Percentiles rank a stretch among this genome's conserved stretches.
These are phyloP conservation scores for Cyrtonyx montezumae DNA, from an alignment of 2,113 vertebrate genomes.

Conservation along the genomic window DNA sequence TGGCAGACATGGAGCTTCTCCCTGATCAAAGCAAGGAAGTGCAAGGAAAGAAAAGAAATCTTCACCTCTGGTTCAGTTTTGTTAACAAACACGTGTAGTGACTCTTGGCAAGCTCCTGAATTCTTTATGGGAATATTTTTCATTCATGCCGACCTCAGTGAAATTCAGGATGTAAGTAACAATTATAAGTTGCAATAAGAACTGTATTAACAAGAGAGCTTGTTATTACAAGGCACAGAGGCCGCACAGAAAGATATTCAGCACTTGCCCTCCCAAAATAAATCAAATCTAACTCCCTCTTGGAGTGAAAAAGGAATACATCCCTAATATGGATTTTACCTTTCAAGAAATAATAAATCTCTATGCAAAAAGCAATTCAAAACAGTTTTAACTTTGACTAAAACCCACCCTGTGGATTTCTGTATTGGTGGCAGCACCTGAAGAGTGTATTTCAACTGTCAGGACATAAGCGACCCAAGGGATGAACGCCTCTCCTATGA, in stretches of 20 bases:
- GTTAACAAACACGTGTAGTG: constrained; percentile 43
- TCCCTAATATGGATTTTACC: background rate
- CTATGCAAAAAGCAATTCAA: background rate
- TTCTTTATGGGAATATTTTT: constrained; percentile 48
- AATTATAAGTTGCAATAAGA: constrained; percentile 6
- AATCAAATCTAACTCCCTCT: background rate
- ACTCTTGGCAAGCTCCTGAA: constrained; percentile 38
- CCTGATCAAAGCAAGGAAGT: background rate
- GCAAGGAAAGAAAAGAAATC: constrained; percentile 24
- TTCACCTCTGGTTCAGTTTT: constrained; percentile 7
- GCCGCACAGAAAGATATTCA: constrained; percentile 56
- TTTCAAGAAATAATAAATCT: constrained; percentile 38
- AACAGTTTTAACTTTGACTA: background rate
- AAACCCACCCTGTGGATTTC: background rate
- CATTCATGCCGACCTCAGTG: constrained; percentile 27
- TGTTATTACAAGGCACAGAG: constrained; percentile 31
- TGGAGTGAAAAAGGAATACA: background rate
- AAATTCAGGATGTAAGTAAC: constrained; percentile 33
- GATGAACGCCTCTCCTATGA: background rate
- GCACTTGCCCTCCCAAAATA: constrained; percentile 26
- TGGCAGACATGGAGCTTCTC: background rate
- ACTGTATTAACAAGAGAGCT: constrained; percentile 44
- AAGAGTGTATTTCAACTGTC: background rate
- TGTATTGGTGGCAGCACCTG: background rate
- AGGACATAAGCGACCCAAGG: background rate